Evolutionary conservation across 2,888 invertebrate species (phyloP).

Genomic region (Caenorhabditis angaria): DNA sequence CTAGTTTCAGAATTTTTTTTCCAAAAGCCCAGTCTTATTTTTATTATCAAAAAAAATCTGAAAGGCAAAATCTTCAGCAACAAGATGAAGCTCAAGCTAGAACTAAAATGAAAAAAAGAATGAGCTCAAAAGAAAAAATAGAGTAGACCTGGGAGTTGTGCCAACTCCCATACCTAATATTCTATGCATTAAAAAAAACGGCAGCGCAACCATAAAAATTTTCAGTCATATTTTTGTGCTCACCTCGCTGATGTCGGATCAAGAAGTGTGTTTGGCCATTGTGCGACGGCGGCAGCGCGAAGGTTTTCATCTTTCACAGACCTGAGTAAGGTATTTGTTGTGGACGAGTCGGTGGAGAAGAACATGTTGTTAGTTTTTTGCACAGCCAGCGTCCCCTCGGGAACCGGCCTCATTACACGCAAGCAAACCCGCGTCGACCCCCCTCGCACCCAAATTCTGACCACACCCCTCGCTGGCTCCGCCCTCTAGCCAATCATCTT

Average conservation of each 20-base stretch:
- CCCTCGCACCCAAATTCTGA: not conserved
- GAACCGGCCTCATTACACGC: constrained; percentile 58
- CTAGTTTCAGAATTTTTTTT: too few species aligned
- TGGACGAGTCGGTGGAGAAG: constrained; percentile 58
- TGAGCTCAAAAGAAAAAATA: constrained; percentile 12
- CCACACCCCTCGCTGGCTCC: not conserved
- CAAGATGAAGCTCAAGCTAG: not conserved
- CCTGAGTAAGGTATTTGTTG: constrained; percentile 56
- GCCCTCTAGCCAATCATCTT: not conserved
- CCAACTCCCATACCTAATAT: constrained; percentile 23
- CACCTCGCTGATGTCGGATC: constrained; percentile 62
- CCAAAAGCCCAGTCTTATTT: too few species aligned
- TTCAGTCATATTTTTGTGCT: constrained; percentile 11
- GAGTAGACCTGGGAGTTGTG: constrained; percentile 13
- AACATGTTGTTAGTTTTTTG: too few species aligned
- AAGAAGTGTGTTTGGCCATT: constrained; percentile 56
- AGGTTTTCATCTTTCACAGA: constrained; percentile 57
- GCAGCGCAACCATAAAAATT: not conserved
- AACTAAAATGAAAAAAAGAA: not conserved
- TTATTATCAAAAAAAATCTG: too few species aligned
- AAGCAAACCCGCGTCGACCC: constrained; percentile 17
- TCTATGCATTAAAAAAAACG: constrained; percentile 18
- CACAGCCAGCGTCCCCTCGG: constrained; percentile 54
- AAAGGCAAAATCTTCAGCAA: not conserved
- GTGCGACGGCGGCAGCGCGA: constrained; percentile 15